Percentiles rank a stretch among this genome's conserved stretches.
Conservation (phyloP, 1,140 invertebrate genomes). For the Drosophila kikkawai region DNA sequence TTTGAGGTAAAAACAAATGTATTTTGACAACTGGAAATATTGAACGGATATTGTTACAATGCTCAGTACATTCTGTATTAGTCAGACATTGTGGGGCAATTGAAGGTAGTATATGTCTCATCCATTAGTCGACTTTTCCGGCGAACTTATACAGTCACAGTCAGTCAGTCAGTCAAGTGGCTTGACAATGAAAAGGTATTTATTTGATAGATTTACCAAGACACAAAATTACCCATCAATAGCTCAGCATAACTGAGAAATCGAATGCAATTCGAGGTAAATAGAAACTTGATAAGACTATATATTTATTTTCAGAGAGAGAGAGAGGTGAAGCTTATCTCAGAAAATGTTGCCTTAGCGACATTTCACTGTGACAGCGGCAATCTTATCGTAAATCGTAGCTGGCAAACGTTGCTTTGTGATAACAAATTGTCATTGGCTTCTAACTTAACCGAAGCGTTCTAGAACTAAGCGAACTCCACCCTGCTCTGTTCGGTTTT, state of each 20-base stretch:
- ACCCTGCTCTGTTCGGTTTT: neutral
- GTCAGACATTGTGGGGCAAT: conserved; percentile 28
- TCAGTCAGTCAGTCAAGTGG: neutral
- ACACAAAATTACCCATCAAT: neutral
- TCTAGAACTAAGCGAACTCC: conserved; percentile 19
- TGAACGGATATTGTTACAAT: neutral
- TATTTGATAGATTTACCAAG: conserved; percentile 3
- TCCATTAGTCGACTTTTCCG: conserved; percentile 48
- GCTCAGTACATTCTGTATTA: conserved; percentile 19
- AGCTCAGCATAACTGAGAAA: conserved; percentile 8
- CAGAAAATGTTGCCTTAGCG: conserved; percentile 2
- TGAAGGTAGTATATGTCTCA: conserved; percentile 30
- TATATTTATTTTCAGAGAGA: neutral
- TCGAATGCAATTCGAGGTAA: conserved; percentile 11
- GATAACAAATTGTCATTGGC: conserved; percentile 55
- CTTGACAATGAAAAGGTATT: conserved; percentile 19
- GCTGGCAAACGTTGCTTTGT: conserved; percentile 28
- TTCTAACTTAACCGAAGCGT: conserved; percentile 30
- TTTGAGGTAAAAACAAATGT: neutral
- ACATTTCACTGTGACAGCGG: conserved; percentile 29
- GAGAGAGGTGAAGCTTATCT: conserved; percentile 1
- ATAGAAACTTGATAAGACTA: conserved; percentile 25
- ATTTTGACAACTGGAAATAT: conserved; percentile 5
- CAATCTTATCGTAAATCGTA: conserved; percentile 58
- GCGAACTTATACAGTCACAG: conserved; percentile 15